phyloP scores from a whole-genome alignment of 2,888 invertebrate genomes.

The Caenorhabditis sp. region DNA sequence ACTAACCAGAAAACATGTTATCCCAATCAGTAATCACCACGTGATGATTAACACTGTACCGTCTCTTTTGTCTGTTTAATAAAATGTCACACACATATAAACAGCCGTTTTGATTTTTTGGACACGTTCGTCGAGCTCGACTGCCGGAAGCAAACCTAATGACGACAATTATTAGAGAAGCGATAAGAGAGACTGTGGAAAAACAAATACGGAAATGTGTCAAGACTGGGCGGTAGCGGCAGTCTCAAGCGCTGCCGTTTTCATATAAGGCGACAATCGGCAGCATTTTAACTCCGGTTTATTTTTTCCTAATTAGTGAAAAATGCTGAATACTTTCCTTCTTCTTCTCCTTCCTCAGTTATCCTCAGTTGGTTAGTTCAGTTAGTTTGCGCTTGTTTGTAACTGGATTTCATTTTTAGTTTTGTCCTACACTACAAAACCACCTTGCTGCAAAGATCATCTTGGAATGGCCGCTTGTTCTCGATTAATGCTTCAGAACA shows the following conservation, averaged over 20 bases:
- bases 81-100: constrained; percentile 54
- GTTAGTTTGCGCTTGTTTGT: background rate
- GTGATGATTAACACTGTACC: constrained; percentile 60
- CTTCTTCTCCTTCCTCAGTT: constrained; percentile 25
- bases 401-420: too few species aligned
- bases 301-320: constrained; percentile 6
- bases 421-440: constrained; percentile 66
- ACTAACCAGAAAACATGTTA: constrained; percentile 53
- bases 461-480: constrained; percentile 71
- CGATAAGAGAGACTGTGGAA: constrained; percentile 44
- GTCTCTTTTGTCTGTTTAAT: constrained; percentile 19
- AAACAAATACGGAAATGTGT: constrained; percentile 63
- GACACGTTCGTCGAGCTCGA: constrained; percentile 27
- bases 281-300: constrained; percentile 45
- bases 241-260: constrained; percentile 15
- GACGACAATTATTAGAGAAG: constrained; percentile 48
- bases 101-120: constrained; percentile 42
- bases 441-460: constrained; percentile 77
- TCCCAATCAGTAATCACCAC: constrained; percentile 66
- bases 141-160: constrained; percentile 47
- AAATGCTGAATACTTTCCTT: constrained; percentile 16
- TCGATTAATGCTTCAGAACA: constrained; percentile 68
- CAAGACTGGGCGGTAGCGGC: constrained; percentile 55
- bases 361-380: constrained; percentile 24
- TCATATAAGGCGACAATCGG: constrained; percentile 42